Conservation (phyloP, 2,888 invertebrate genomes). For the Thera obeliscata region DNA sequence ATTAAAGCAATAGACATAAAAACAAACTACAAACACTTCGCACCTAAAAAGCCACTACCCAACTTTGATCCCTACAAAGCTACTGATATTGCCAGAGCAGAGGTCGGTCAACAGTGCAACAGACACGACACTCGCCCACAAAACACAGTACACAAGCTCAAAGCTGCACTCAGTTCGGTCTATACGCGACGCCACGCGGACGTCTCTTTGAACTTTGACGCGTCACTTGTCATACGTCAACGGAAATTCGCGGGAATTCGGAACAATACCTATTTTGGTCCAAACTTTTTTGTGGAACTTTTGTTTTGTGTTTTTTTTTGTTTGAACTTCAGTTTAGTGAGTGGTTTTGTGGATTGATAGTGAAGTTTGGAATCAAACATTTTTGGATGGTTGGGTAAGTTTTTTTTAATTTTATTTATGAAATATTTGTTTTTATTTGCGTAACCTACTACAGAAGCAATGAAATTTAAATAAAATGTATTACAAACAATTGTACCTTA, state of each 20-base stretch:
- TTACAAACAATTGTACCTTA: too few species aligned
- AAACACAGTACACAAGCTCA: conserved; percentile 9
- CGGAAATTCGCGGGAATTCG: conserved; percentile 30
- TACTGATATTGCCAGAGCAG: conserved; percentile 3
- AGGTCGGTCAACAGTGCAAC: conserved; percentile 22
- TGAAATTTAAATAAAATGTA: not conserved
- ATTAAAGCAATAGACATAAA: not conserved
- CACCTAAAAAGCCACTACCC: not conserved
- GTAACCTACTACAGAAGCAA: too few species aligned
- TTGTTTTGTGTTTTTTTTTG: conserved; percentile 13
- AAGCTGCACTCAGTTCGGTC: conserved; percentile 50
- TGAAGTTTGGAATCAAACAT: conserved; percentile 8
- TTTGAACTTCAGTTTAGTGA: conserved; percentile 5
- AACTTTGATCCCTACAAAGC: not conserved
- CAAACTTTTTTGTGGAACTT: conserved; percentile 23
- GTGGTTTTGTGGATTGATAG: conserved; percentile 15
- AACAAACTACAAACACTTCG: not conserved
- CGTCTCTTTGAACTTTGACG: conserved; percentile 52
- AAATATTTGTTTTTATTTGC: not conserved
- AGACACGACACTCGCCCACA: conserved; percentile 20
- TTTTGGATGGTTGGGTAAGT: conserved; percentile 22
- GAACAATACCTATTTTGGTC: conserved; percentile 19
- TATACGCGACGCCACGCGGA: conserved; percentile 53
- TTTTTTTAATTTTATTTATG: conserved; percentile 1
- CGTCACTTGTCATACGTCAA: conserved; percentile 45